These are phyloP conservation scores for Crocidura indochinensis DNA, from an alignment of 2,797 vertebrate genomes.

Conservation along the genomic window DNA sequence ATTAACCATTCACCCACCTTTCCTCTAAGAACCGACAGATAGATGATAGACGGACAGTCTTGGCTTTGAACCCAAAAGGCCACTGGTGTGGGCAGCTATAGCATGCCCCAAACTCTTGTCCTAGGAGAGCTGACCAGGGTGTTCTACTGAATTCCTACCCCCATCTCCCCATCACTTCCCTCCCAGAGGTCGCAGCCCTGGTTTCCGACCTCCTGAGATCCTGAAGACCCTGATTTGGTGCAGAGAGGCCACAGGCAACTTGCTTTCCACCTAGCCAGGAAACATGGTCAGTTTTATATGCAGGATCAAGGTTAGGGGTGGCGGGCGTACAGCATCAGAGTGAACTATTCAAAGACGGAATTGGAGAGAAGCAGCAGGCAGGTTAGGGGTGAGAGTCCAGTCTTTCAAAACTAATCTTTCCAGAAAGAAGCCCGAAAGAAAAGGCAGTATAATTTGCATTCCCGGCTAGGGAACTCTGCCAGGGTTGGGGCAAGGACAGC, in stretches of 20 bases:
- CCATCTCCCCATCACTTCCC: background rate
- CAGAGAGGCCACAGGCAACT: background rate
- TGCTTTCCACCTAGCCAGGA: background rate
- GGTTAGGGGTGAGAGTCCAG: too few relatives aligned
- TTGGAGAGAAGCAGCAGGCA: too few relatives aligned
- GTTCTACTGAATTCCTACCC: too few relatives aligned
- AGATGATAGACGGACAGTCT: background rate
- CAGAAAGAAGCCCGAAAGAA: background rate
- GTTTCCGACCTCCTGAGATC: background rate
- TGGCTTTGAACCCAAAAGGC: too few relatives aligned
- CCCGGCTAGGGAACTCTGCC: constrained; percentile 50
- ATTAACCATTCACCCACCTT: background rate
- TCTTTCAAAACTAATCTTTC: background rate
- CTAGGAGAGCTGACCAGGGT: too few relatives aligned
- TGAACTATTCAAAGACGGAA: background rate
- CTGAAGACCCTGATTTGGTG: too few relatives aligned
- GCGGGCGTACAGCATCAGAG: background rate
- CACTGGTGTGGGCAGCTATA: background rate
- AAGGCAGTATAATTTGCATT: constrained; percentile 35
- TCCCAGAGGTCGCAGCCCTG: background rate
- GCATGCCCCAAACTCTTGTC: background rate
- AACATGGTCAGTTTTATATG: background rate
- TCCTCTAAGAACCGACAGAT: background rate
- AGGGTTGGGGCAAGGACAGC: constrained; percentile 61
- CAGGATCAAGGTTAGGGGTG: background rate